Percentiles rank a stretch among this genome's conserved stretches.
Evolutionary conservation across 2,113 vertebrate species (phyloP).

Genomic region (human): DNA sequence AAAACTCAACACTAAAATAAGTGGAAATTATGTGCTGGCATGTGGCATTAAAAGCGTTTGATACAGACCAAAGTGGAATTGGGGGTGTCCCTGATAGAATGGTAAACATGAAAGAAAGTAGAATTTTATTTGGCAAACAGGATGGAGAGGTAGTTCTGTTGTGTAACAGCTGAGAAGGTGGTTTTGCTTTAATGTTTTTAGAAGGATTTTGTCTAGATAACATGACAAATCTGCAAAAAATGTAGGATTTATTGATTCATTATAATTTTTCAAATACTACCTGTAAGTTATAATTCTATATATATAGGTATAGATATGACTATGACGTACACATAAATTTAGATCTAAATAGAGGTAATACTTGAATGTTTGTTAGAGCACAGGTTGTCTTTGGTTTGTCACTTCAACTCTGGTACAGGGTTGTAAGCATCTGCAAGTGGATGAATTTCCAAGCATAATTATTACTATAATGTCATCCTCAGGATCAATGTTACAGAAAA

Average conservation of each 20-base stretch:
- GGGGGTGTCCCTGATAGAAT: neutral
- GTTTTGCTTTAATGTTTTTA: neutral
- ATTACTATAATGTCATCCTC: neutral
- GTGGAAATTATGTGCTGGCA: neutral
- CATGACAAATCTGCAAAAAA: neutral
- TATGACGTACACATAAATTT: neutral
- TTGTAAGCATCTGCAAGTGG: accelerated
- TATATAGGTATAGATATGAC: neutral
- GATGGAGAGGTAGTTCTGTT: neutral
- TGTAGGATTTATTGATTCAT: neutral
- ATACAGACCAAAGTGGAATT: neutral
- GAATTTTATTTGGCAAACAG: neutral
- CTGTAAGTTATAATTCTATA: neutral
- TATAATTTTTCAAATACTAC: neutral
- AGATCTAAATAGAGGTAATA: neutral
- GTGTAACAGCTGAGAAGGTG: neutral
- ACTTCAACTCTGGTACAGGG: neutral
- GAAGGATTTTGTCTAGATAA: neutral
- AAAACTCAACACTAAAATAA: neutral
- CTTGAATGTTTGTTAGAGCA: neutral
- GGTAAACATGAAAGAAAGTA: neutral
- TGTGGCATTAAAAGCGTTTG: neutral
- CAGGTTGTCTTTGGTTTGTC: neutral
- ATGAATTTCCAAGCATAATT: neutral
- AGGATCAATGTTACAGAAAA: neutral